Base-by-base conservation (phyloP, 2,113 vertebrate genomes). In the Sorex araneus region DNA sequence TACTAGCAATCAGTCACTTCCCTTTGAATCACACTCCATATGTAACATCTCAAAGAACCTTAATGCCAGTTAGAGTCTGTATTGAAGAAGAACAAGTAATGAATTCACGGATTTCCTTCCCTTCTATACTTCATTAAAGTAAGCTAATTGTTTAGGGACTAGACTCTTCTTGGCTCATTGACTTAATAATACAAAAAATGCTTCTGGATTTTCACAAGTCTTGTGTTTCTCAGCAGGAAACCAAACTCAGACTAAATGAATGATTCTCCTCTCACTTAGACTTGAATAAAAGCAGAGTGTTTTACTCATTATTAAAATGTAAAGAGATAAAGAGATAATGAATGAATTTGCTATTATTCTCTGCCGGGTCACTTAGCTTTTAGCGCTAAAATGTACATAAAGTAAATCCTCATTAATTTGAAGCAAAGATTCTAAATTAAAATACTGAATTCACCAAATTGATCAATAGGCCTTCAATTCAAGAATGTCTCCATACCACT, bases 121-220 rank as follows among this genome's bases (percentile, higher is more conserved):
- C 84, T 93, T 86, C 83, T 54, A 73, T 85, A 92, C 79, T 91
- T 95, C 92, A 96, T 95, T 96, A 96, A 86, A 63, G 36, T 90
- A 92, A 95, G 86, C 76, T 96, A 95, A 97, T 96, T 96, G 92
- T 97, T 96, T 94, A 87, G 94, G 94, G 80, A 95, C 93, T 89
- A 91, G 89, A 87, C 1, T 60, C 71, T 95, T 43, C 63, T 77
- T 97, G 93, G 92, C 93, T 96, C 93, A 95, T 96, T 97, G 92
- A 76, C 76, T 95, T 95, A 95, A 93, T 97, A 96, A 96, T 93
- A 89, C 63, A 84, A 47, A 57, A 92, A 96, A 89, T 9, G 76
- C 50, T 93, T 69, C 30, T 54, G 74, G 86, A 93, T 78, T 96
- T 95, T 95, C 70, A 85, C 50, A 85, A 89, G 71, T 70, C 75